Base-by-base conservation (phyloP, 2,888 invertebrate genomes). In the Agrotis puta region DNA sequence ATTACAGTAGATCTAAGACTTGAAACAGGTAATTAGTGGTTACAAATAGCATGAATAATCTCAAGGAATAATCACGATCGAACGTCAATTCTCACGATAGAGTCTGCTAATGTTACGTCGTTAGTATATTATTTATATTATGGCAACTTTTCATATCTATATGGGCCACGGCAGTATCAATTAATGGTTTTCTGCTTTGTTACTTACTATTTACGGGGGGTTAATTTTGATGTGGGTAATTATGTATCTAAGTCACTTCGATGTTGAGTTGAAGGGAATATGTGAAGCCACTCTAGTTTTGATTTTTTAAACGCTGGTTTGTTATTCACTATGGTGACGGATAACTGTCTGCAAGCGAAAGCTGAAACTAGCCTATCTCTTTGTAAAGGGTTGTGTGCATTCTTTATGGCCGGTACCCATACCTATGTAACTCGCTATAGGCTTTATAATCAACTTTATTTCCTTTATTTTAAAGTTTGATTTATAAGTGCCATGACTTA, bases 21-120 rank as follows among this genome's bases (percentile, higher is more conserved):
- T 45, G 43, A 43, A 58, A 51, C 20, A 53, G 57, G 14, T 59
- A 73, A 59, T 48, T 62, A 39, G 33, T 63, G 18, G 27, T 64
- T 64, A 51, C 33, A 64, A 63, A 63, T 73, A 63, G n/a, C 45
- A 48, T 57, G 39, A 50, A 64, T 74, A 53, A 64, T 73, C 43
- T 45, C 22, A n/a, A 50, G 27, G 45, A 45, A 74, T 74, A 73
- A 59, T 64, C 33, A 39, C 45, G 24, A 73, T 45, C 16, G 18
- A 63, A 27, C 18, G 22, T 7, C 61, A 9, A 39, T 24, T 71
- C 54, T 61, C 48, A 51, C 13, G 33, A 61, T 50, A 33, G 24
- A 57, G 11, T 22, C 33, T 45, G 13, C 18, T 56, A 56, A 47
- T 53, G 5, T 24, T 45, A 6, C 43, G 22, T 50, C 13, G 48